Percentiles rank a stretch among this genome's conserved stretches.
phyloP scores from a whole-genome alignment of 1,140 invertebrate genomes.

The Chionoecetes opilio region DNA sequence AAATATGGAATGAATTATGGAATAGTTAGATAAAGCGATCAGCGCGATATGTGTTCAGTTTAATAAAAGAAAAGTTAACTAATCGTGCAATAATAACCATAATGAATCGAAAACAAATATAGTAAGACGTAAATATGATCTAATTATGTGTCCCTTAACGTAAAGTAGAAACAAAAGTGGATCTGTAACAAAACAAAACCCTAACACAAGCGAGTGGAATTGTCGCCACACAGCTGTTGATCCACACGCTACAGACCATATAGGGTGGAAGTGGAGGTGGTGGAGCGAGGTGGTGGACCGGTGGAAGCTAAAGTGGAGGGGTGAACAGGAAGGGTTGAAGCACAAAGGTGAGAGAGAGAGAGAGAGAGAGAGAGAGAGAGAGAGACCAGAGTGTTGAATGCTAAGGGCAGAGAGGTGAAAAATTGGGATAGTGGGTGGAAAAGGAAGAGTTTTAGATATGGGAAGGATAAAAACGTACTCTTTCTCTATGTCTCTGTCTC shows the following conservation, averaged over 20 bases:
- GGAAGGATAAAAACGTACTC: too few species aligned
- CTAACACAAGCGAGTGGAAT: not conserved
- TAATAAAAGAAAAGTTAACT: not conserved
- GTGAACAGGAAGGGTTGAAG: not conserved
- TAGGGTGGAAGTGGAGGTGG: not conserved
- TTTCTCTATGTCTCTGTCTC: too few species aligned
- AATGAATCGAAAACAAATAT: not conserved
- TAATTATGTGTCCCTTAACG: not conserved
- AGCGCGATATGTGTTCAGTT: too few species aligned
- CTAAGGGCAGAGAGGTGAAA: too few species aligned
- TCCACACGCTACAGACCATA: not conserved
- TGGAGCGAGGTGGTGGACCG: not conserved
- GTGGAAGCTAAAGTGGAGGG: not conserved
- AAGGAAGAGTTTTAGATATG: too few species aligned
- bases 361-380: too few species aligned
- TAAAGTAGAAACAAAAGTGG: not conserved
- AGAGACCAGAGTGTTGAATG: too few species aligned
- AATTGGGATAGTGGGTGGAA: too few species aligned
- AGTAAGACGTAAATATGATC: too few species aligned
- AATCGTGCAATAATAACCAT: not conserved
- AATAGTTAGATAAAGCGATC: not conserved
- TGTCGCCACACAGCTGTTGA: not conserved
- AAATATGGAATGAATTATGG: not conserved
- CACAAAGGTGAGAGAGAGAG: too few species aligned
- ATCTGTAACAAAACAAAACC: not conserved